Base-by-base conservation (phyloP, 2,888 invertebrate species). In the Spialia ferax region DNA sequence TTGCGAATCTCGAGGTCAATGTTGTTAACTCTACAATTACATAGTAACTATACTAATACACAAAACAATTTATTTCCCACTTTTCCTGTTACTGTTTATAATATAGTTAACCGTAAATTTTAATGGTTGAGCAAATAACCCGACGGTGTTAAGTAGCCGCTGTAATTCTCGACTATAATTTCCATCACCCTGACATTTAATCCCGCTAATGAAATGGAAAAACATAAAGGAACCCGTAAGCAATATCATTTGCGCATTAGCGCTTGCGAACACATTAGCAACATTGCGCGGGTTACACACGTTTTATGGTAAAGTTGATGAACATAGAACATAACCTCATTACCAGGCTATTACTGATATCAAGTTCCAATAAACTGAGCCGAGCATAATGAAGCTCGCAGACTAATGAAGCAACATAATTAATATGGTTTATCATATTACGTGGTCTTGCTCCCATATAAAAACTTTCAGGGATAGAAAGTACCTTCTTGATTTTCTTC, bases 121-220 rank as follows among this genome's bases (percentile, higher is more conserved):
- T 23, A 48, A 20, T 1, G 23, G 6, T n/a, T 1, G 8, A 23
- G 54, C 54, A 29, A 54, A 29, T 26, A 29, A n/a, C 26, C 15
- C 7, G 1, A 26, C n/a, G n/a, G n/a, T 52, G 50, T 50, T 50
- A 6, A 56, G 23, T 11, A 57, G 29, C 22, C 38, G 23, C 20
- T n/a, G 5, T 18, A n/a, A 18, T 26, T 23, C 11, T 38, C 54
- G 23, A 42, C 42, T 54, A 55, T 55, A 63, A 63, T 38, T 42
- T 42, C 54, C 63, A 63, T 63, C 42, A 23, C 22, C 13, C 32
- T 55, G 42, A 18, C 42, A 61, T 60, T 54, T 22, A 66, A 55
- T 61, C 56, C 45, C 61, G 61, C 61, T 67, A 67, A 67, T 67
- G 67, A 67, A 67, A 67, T 61, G 56, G 45, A 60, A 55, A 62